A percentile compares a stretch with the other conserved stretches of the same genome.
Evolutionary conservation across 1,140 invertebrate genomes (phyloP).

Genomic region (Lepidurus couesii): DNA sequence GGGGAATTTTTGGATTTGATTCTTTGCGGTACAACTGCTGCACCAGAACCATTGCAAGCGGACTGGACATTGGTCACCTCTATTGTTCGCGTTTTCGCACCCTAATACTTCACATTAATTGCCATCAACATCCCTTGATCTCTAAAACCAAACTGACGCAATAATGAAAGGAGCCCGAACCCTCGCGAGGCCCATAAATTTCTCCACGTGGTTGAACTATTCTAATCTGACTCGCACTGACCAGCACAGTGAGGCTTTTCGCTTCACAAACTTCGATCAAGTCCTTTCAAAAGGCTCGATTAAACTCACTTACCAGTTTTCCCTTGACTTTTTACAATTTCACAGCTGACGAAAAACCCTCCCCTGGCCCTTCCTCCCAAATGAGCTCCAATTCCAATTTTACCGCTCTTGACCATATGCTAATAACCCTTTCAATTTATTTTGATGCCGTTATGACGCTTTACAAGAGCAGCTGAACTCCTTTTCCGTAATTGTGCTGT

Average conservation of each 20-base stretch:
- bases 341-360: not conserved
- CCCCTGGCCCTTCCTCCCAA: not conserved
- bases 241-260: not conserved
- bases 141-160: slow-evolving; percentile 14
- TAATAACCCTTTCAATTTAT: not conserved
- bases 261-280: not conserved
- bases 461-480: slow-evolving; percentile 17
- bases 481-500: not conserved
- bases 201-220: slow-evolving; percentile 11
- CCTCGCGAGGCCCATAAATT: not conserved
- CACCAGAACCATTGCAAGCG: not conserved
- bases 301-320: slow-evolving; percentile 11
- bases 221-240: not conserved
- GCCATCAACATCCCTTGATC: slow-evolving; percentile 21
- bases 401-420: not conserved
- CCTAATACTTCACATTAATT: slow-evolving; percentile 22
- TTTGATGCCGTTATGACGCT: not conserved
- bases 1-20: not conserved
- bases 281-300: not conserved
- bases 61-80: slow-evolving; percentile 17
- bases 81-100: not conserved
- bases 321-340: not conserved
- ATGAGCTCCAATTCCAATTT: not conserved
- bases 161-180: not conserved
- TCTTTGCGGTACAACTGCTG: slow-evolving; percentile 13